These are phyloP conservation scores for Engraulis encrasicolus DNA, from an alignment of 2,113 vertebrate species.

Conservation along the genomic window DNA sequence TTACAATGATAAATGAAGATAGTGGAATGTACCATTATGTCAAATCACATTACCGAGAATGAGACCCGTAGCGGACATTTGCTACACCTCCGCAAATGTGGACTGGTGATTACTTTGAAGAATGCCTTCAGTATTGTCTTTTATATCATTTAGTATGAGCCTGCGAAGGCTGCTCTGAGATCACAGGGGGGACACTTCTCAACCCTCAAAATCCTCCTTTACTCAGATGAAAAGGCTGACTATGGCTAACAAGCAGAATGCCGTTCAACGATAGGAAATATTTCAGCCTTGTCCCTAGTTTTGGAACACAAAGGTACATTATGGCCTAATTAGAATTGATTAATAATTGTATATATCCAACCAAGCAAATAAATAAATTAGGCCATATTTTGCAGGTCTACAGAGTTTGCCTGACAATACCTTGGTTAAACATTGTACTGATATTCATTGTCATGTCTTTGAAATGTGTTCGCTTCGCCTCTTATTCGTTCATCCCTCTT, in stretches of 20 bases:
- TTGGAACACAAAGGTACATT: not conserved
- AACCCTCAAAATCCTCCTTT: constrained; percentile 9
- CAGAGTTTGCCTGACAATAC: not conserved
- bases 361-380: no score
- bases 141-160: not conserved
- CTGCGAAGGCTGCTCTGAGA: not conserved
- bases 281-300: not conserved
- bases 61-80: not conserved
- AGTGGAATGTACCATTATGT: constrained; percentile 5
- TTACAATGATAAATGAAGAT: constrained; percentile 17
- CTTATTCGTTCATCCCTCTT: not conserved
- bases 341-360: no score
- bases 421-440: not conserved
- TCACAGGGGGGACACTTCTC: not conserved
- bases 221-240: not conserved
- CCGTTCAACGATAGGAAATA: not conserved
- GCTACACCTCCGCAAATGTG: constrained; percentile 11
- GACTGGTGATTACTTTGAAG: constrained; percentile 11
- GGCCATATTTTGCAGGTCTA: not conserved
- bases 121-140: constrained; percentile 4
- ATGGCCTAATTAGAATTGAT: not conserved
- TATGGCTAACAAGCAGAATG: not conserved
- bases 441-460: not conserved
- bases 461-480: not conserved
- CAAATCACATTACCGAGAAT: constrained; percentile 15